phyloP scores from a whole-genome alignment of 2,797 vertebrate genomes.

The Valencia hispanica region DNA sequence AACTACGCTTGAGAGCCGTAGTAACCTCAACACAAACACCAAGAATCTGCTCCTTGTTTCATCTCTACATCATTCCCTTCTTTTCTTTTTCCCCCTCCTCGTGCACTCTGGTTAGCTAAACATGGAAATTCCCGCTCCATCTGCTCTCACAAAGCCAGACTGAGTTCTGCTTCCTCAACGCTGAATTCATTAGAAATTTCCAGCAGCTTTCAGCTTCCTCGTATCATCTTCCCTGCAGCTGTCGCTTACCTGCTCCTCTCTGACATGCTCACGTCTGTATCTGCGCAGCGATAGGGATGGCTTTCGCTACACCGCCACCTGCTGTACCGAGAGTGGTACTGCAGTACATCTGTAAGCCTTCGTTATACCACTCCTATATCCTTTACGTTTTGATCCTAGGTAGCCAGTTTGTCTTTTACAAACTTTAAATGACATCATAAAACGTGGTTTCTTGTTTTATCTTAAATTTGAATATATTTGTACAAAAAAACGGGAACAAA shows the following conservation, averaged over 20 bases:
- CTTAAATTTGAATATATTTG: not conserved
- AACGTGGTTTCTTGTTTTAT: not conserved
- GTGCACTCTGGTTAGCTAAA: conserved; percentile 34
- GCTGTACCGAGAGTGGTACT: conserved; percentile 21
- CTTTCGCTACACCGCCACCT: conserved; percentile 60
- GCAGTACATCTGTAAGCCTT: not conserved
- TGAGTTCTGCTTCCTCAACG: not conserved
- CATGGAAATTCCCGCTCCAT: conserved; percentile 42
- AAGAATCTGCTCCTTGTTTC: conserved; percentile 5
- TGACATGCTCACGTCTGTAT: conserved; percentile 12
- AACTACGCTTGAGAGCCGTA: not conserved
- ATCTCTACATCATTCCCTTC: conserved; percentile 7
- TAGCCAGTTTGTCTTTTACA: not conserved
- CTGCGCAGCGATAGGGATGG: not conserved
- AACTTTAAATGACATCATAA: not conserved
- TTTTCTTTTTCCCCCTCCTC: not conserved
- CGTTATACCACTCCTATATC: not conserved
- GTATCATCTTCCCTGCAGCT: conserved; percentile 40
- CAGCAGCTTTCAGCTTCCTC: conserved; percentile 24
- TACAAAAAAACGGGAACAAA: not conserved
- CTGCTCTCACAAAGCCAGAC: conserved; percentile 1
- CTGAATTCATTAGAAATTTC: conserved; percentile 15
- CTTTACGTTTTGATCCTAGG: not conserved
- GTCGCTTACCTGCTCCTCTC: conserved; percentile 19
- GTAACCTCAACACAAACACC: conserved; percentile 37